Evolutionary conservation across 2,888 invertebrate genomes (phyloP), one percentile per base, ranked within the genome.

Genomic region (Nephrotoma appendiculata): DNA sequence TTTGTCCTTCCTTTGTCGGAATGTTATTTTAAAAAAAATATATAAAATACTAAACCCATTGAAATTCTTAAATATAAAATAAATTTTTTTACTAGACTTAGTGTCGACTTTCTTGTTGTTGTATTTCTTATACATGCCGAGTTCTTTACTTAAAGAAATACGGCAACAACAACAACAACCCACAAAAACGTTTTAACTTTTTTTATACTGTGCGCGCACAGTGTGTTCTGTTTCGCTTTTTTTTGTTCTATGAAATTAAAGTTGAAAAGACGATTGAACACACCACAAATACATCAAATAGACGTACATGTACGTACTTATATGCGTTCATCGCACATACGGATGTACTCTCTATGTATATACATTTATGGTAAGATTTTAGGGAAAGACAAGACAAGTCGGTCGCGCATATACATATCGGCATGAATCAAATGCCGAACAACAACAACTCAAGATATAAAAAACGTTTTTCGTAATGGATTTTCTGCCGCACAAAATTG

Each of bases 1-100:
- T 84, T 84, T 84, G 84, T 84, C 84, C 84, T 84, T 84, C 84
- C 84, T 84, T 84, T 84, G 84, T 84, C 84, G 84, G 84, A 42
- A 42, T 84, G 43, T 84, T 43, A 84, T 84, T 84, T 84, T 3
- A 43, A 84, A 71, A 71, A 31, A 71, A n/a, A n/a, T n/a, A 15
- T n/a, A 71, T 31, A 71, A 31, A 71, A 71, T 31, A 31, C 6
- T 71, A 71, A 71, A 71, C 31, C 71, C 71, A 71, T 71, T 71
- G 71, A 71, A 71, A 71, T 71, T 71, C 71, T 71, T 71, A 71
- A 71, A 71, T 71, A 71, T 31, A 71, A 71, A 71, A 71, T 71
- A 71, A 71, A 6, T 71, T 71, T 57, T 84, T 84, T 84, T 84
- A 84, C 84, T 84, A 84, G 84, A 84, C 84, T 84, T 41, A 84